These are phyloP conservation scores for Zaprionus ornatus DNA, from an alignment of 1,140 invertebrate genomes.

Conservation along the genomic window DNA sequence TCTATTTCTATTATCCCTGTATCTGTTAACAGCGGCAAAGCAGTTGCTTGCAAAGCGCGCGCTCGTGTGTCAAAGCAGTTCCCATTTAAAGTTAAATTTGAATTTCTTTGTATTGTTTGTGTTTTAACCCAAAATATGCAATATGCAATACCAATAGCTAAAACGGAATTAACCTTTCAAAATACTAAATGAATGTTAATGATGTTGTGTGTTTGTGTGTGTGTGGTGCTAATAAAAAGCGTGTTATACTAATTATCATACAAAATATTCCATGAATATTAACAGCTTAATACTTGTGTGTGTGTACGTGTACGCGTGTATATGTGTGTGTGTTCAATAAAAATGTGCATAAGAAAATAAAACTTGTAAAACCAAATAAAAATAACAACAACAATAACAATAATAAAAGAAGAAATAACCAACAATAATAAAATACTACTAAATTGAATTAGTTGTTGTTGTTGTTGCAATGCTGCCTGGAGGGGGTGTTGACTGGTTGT, in stretches of 20 bases:
- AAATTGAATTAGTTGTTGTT: not conserved
- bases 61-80: not conserved
- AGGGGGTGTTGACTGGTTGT: not conserved
- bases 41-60: not conserved
- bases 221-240: not conserved
- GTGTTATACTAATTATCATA: conserved; percentile 16
- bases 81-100: not conserved
- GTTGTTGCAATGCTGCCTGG: not conserved
- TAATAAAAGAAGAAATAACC: conserved; percentile 53
- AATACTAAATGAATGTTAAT: conserved; percentile 1
- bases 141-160: not conserved
- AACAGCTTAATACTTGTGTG: conserved; percentile 1
- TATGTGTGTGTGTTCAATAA: not conserved
- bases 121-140: not conserved
- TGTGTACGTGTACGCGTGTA: not conserved
- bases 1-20: not conserved
- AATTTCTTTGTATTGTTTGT: not conserved
- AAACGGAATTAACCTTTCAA: not conserved
- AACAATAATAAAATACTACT: conserved; percentile 8
- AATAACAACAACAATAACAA: conserved; percentile 12
- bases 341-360: conserved; percentile 12
- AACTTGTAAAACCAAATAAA: conserved; percentile 4
- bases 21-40: not conserved
- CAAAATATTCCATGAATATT: conserved; percentile 9
- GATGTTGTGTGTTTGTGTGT: not conserved